phyloP scores from a whole-genome alignment of 2,113 vertebrate species.

The Crotophaga sulcirostris region DNA sequence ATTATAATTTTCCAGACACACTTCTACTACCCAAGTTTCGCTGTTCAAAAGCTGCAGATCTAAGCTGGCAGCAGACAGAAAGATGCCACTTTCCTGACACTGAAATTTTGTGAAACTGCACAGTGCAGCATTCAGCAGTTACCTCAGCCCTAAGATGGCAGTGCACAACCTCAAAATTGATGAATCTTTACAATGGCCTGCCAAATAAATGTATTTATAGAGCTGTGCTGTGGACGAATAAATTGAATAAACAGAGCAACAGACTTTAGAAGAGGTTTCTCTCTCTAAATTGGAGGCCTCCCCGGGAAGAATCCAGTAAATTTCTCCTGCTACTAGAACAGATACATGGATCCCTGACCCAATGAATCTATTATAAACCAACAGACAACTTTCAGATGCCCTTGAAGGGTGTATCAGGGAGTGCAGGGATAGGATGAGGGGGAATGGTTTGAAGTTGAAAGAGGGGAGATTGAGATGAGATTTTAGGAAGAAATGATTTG shows the following conservation, averaged over 20 bases:
- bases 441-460: too few relatives aligned
- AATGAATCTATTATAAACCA: background rate
- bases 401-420: background rate
- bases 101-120: background rate
- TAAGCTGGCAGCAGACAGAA: background rate
- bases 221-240: background rate
- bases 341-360: background rate
- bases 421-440: too few relatives aligned
- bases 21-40: background rate
- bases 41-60: background rate
- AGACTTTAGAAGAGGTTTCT: background rate
- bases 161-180: background rate
- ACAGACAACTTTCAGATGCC: background rate
- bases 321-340: background rate
- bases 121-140: background rate
- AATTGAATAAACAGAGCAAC: background rate
- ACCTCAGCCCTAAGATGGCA: background rate
- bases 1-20: background rate
- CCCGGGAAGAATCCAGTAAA: background rate
- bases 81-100: background rate
- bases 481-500: too few relatives aligned
- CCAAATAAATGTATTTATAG: background rate
- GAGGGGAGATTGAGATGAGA: too few relatives aligned
- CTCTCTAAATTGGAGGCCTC: background rate
- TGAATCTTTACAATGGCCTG: background rate